Base-by-base conservation (phyloP, 1,140 invertebrate species). In the Delia radicum region DNA sequence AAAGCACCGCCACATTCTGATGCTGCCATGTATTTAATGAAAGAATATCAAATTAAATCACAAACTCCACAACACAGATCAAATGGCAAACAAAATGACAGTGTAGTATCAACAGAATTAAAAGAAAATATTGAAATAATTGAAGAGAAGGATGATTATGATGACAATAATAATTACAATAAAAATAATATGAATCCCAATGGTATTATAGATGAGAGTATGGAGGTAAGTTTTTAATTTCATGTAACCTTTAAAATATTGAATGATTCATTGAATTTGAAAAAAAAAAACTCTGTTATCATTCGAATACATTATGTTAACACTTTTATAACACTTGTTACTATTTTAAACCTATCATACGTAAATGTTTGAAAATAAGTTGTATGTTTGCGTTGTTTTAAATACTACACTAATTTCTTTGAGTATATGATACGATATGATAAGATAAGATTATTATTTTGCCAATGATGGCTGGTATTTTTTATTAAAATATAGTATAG, bases 1-100 rank as follows among this genome's bases (percentile, higher is more conserved):
- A 81, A 80, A 27, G 83, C 88, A 4, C 87, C 87, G 4, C 83
- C 89, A n/a, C 91, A 91, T 79, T 91, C 91, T 0, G 85, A 88
- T 77, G 89, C 90, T 1, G 90, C 90, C 2, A 88, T 89, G 77
- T 90, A 91, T 75, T 79, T 92, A 67, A 87, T 91, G 78, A 84
- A 89, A 62, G 90, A 92, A 74, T 92, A 89, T 77, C 83, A 87
- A 80, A 74, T 86, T 1, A 77, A 75, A 8, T 46, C 33, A 21
- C n/a, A 18, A 55, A 55, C 8, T 21, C 48, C 48, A 21, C 63
- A 18, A 75, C 42, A 75, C 31, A 74, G 21, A 18, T 71, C 28
- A 74, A 80, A 74, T 13, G 69, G 10, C n/a, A 65, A n/a, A 77
- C 65, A 26, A 72, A 29, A n/a, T 42, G 62, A 29, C 29, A 31